Evolutionary conservation across 2,888 invertebrate species (phyloP).

Genomic region (Schizaphis graminum): DNA sequence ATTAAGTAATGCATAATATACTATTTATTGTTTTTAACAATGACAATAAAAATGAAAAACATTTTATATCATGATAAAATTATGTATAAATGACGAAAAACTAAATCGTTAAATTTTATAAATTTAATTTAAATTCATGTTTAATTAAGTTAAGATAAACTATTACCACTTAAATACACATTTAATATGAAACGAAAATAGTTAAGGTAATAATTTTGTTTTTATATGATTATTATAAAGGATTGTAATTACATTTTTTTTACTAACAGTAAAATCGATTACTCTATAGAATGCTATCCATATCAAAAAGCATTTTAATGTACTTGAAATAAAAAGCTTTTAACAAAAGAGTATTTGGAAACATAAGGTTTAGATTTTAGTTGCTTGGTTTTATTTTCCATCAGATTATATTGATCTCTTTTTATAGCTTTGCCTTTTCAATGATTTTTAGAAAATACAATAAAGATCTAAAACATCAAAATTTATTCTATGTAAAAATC

Average conservation of each 20-base stretch:
- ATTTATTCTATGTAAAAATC: neutral
- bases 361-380: conserved; percentile 28
- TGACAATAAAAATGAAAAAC: neutral
- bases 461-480: neutral
- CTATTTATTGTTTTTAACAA: neutral
- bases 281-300: neutral
- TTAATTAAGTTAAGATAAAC: neutral
- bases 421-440: neutral
- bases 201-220: neutral
- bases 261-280: conserved; percentile 1
- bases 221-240: neutral
- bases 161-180: neutral
- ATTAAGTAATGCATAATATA: neutral
- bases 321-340: conserved; percentile 43
- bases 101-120: neutral
- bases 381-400: neutral
- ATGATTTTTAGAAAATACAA: neutral
- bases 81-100: neutral
- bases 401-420: conserved; percentile 13
- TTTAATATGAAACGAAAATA: neutral
- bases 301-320: conserved; percentile 40
- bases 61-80: neutral
- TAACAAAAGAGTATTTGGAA: conserved; percentile 29
- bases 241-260: neutral
- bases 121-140: neutral